Conservation (phyloP, 2,113 vertebrate genomes). For the Phyllostomus discolor region DNA sequence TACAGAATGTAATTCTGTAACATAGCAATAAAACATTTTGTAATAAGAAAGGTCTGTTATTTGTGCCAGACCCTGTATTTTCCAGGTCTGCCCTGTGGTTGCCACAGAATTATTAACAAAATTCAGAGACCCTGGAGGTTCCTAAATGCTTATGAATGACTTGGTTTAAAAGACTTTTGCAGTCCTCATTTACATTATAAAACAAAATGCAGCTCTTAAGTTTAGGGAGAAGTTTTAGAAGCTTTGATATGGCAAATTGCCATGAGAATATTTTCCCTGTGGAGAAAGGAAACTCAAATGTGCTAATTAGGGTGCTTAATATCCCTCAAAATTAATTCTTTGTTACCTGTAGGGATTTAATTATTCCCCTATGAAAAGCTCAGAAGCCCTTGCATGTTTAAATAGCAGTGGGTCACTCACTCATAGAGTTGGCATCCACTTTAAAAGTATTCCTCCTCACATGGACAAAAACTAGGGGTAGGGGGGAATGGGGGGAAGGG, state of each 20-base stretch:
- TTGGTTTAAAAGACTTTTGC: slow-evolving; percentile 56
- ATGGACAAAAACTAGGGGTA: no score
- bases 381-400: background rate
- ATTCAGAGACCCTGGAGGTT: slow-evolving; percentile 8
- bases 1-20: no score
- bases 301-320: slow-evolving; percentile 65
- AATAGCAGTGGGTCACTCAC: background rate
- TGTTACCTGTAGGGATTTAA: slow-evolving; percentile 63
- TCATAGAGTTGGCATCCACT: background rate
- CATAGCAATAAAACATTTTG: no score
- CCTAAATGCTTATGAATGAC: slow-evolving; percentile 46
- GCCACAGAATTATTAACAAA: slow-evolving; percentile 54
- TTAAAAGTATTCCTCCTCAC: slow-evolving; percentile 3
- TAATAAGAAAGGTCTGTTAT: no score
- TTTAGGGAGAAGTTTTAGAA: slow-evolving; percentile 39
- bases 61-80: background rate
- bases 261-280: slow-evolving; percentile 49
- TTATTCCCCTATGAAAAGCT: slow-evolving; percentile 50
- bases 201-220: slow-evolving; percentile 24
- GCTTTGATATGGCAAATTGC: slow-evolving; percentile 35
- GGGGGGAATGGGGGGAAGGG: no score
- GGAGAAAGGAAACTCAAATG: slow-evolving; percentile 43
- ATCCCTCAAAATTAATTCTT: slow-evolving; percentile 67
- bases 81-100: background rate
- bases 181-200: slow-evolving; percentile 50